Base-by-base conservation (phyloP, 2,888 invertebrate genomes). In the Metalampra italica region DNA sequence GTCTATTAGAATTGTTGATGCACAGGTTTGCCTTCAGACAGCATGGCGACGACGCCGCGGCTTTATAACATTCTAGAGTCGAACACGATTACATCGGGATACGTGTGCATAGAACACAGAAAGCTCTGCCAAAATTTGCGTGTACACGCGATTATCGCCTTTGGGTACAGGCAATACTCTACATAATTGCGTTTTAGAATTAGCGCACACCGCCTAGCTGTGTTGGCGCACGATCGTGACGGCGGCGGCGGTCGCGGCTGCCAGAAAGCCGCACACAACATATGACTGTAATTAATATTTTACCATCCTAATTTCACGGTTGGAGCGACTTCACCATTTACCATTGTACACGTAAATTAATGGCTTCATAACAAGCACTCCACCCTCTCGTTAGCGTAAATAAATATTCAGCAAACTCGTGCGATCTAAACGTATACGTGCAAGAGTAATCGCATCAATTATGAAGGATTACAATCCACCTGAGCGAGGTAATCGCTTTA, bases 11-110 rank as follows among this genome's bases (percentile, higher is more conserved):
- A 60, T 53, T 50, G 50, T 47, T 45, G 46, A 52, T 52, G 56
- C 62, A 74, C 72, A 68, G 60, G 76, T 76, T 77, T 64, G 64
- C 77, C 75, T 80, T 78, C 77, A 85, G 85, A 83, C 83, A 55
- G 79, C 73, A 55, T 71, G 83, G 84, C 82, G 82, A 58, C 74
- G 51, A 55, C 58, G 60, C 59, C 56, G 63, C 50, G 46, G 51
- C 60, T 50, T 58, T 34, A 13, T 11, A 8, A 14, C 59, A 62
- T 69, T 68, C 64, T 60, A 56, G 55, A 65, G 22, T 22, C 22
- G 22, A 22, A 22, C 22, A 5, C 22, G 22, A 22, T 22, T 22
- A 60, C 61, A 72, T 75, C 68, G 62, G 62, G 63, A 64, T 59
- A n/a, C 7, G 44, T 36, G 12, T 36, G 22, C 22, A 22, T 5